Evolutionary conservation across 2,797 vertebrate genomes (phyloP).

Genomic region (Chelidonichthys spinosus): DNA sequence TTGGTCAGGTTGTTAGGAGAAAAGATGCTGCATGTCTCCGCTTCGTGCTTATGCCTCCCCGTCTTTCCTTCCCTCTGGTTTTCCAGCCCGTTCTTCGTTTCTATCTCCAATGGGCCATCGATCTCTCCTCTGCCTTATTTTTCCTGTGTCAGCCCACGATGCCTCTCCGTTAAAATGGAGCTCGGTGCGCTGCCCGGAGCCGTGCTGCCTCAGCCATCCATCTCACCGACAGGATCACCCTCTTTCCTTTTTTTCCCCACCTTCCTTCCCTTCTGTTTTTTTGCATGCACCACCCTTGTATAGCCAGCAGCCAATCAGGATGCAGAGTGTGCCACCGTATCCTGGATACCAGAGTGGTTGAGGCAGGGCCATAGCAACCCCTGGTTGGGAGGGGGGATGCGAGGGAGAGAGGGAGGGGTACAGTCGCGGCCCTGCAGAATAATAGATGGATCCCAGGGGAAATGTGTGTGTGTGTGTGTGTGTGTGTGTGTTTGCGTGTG

Average conservation of each 20-base stretch:
- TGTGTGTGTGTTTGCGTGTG: neutral
- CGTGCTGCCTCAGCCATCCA: constrained; percentile 70
- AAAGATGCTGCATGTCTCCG: constrained; percentile 50
- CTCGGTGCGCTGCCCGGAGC: constrained; percentile 59
- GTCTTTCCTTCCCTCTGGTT: constrained; percentile 30
- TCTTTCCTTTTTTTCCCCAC: constrained; percentile 51
- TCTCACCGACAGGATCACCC: constrained; percentile 68
- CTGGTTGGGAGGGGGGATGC: constrained; percentile 44
- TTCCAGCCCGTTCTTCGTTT: constrained; percentile 24
- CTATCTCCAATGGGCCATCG: constrained; percentile 11
- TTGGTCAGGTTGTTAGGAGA: constrained; percentile 64
- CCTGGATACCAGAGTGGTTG: constrained; percentile 83
- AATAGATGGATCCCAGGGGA: constrained; percentile 53
- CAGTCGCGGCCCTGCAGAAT: constrained; percentile 57
- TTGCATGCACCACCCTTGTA: constrained; percentile 57
- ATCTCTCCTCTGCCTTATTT: neutral
- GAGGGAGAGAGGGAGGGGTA: constrained; percentile 28
- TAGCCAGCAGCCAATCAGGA: constrained; percentile 80
- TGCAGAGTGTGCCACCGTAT: constrained; percentile 72
- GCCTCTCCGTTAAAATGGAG: constrained; percentile 63
- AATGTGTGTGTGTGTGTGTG: constrained; percentile 3
- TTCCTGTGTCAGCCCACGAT: constrained; percentile 31
- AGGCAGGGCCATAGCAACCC: constrained; percentile 78
- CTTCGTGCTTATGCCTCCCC: constrained; percentile 45
- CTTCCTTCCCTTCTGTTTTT: constrained; percentile 20